Percentiles rank a stretch among this genome's conserved stretches.
Conservation (phyloP, 2,113 vertebrate species). For the Muntiacus muntjak region DNA sequence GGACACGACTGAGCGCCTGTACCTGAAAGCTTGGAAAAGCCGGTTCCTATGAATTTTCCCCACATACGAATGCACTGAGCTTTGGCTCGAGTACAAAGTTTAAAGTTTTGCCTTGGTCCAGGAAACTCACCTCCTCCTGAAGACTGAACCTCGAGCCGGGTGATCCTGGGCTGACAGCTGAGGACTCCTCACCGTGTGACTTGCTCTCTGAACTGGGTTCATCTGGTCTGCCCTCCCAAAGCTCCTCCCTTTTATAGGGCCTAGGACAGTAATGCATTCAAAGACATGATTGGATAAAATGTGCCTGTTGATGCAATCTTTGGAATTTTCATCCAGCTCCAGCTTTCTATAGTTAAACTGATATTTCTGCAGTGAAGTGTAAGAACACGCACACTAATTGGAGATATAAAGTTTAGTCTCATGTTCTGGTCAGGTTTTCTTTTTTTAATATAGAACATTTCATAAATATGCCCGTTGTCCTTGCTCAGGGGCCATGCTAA, state of each 20-base stretch:
- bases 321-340: background rate
- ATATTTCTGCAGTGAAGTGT: background rate
- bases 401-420: too few species aligned
- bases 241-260: background rate
- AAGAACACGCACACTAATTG: background rate
- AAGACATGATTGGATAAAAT: background rate
- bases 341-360: background rate
- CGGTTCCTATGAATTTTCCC: background rate
- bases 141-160: background rate
- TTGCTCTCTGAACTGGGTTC: too few species aligned
- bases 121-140: background rate
- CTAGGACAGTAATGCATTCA: background rate
- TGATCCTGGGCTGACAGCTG: background rate
- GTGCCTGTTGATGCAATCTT: background rate
- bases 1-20: background rate
- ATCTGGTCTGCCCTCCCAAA: too few species aligned
- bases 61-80: background rate
- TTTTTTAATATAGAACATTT: background rate
- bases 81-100: background rate
- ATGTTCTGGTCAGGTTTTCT: background rate
- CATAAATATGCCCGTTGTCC: background rate
- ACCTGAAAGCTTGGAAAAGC: background rate
- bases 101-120: background rate
- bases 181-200: fast-evolving
- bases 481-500: background rate